Base-by-base conservation (phyloP, 2,888 invertebrate species). In the Cantharis rustica region DNA sequence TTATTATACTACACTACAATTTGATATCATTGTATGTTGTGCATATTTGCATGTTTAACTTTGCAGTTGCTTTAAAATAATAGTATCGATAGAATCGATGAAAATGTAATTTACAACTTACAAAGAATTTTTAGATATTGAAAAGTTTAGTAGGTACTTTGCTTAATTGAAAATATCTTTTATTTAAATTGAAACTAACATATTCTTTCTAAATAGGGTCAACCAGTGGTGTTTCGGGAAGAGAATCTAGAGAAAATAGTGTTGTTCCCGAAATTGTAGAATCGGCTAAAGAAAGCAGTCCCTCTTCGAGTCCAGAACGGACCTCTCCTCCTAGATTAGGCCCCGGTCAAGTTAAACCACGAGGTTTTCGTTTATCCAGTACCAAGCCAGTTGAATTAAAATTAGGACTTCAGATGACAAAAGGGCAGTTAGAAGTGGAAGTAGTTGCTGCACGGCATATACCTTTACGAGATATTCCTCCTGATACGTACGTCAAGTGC, bases 401-500 rank as follows among this genome's bases (percentile, higher is more conserved):
- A 86, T 90, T 98, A 87, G 96, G 96, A 77, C 93, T 98, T 84
- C 92, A 95, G 84, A 95, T 97, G 91, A 93, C 95, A 85, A 97
- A 97, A 89, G 97, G 97, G 83, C 95, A 95, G 83, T 91, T 98
- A 78, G 97, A 97, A 88, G 95, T 98, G 20, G 97, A 97, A 90
- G 92, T 95, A 26, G 91, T 94, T 75, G 92, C 92, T 81, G 95
- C 93, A 1, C 89, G 92, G 81, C 93, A 93, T 82, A 92, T 95
- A 79, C 90, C 92, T 70, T 90, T 91, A 17, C 92, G 92, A 74
- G 94, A 94, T 84, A 93, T 93, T 71, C 93, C 93, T 81, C 91
- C 93, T 86, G 97, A 98, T 87, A 97, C 97, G 16, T 98, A 98
- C 89, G 96, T 97, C 72, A 97, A 98, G 89, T 97, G 96, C 81